Evolutionary conservation across 2,113 vertebrate species (phyloP), one percentile per base, ranked within the genome.

Genomic region (Chionomys nivalis): DNA sequence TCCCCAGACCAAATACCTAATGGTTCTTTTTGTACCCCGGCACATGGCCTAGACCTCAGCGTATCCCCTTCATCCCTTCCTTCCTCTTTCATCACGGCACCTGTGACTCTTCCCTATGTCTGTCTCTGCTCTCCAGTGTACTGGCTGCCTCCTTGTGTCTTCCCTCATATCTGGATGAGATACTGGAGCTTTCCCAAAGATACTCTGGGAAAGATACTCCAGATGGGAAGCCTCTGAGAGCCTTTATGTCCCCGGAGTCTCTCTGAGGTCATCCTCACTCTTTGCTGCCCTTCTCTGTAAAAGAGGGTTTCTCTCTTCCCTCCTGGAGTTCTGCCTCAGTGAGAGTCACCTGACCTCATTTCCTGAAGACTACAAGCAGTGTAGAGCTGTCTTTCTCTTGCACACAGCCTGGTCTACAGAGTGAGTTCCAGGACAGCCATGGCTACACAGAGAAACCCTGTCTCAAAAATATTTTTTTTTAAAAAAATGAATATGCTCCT

Each of bases 21-120:
- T 58, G 3, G 36, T 5, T 26, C 70, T 14, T 68, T 82, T 16
- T 49, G 86, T 2, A 8, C 19, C 19, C 58, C 9, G 24, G 66
- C 31, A 26, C 65, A 33, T 1, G 9, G 7, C 6, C 14, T 9
- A 1, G 3, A 21, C 61, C 52, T 8, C n/a, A 9, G 44, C 0
- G 31, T 16, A 8, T 0, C 0, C 11, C 5, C 44, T 39, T n/a
- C 24, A 23, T 31, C 23, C 33, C 1, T 24, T 9, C 36, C 36
- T 79, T 63, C 52, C 6, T 63, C 78, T 39, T 8, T 19, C n/a
- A 2, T 3, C 28, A 2, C 13, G n/a, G 14, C 23, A 52, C 39
- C 63, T 47, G 47, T 36, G 76, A 42, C 12, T n/a, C 19, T 3
- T 4, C n/a, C 28, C 68, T 13, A 0, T 0, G 4, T 5, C 8